Evolutionary conservation across 2,113 vertebrate genomes (phyloP), one percentile per base, ranked within the genome.

Genomic region (Scytalopus superciliaris): DNA sequence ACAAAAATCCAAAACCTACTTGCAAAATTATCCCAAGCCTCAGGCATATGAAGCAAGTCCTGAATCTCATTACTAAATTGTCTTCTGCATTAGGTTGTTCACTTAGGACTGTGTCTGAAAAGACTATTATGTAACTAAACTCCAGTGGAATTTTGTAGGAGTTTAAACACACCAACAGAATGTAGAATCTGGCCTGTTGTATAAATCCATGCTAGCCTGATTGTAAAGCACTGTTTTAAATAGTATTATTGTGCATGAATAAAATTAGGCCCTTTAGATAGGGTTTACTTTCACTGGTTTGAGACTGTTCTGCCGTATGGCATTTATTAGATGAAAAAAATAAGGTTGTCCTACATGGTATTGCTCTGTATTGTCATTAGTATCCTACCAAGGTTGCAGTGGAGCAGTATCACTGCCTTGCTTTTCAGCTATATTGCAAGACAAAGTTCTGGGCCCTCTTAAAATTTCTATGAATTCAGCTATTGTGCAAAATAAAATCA

Each of bases 41-140:
- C 67, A 85, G 82, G 91, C 59, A 37, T 44, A n/a, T 25, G 75
- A 93, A 88, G 30, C 45, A 72, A 80, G 63, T 89, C 55, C 67
- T 15, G 78, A 87, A 85, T 95, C 74, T 95, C 72, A 87, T 91
- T 91, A 84, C 39, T 89, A 39, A 87, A n/a, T 79, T 79, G 67
- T 72, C 70, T 91, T 87, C 81, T 91, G 55, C 10, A 13, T 73
- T 68, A 67, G 42, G 19, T 56, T 82, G 45, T 91, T 91, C 56
- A 39, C 56, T 82, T 75, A 53, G 45, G 49, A 37, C 40, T 53
- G 9, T 63, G 22, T 74, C n/a, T 82, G 60, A 75, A 84, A 78
- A 87, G 45, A 27, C 15, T 30, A 80, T 62, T 40, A 67, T 19
- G 44, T 59, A 63, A 40, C 47, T 68, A 24, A 94, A 78, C 23